Base-by-base conservation (phyloP, 2,113 vertebrate species). In the Percopsis transmontana region DNA sequence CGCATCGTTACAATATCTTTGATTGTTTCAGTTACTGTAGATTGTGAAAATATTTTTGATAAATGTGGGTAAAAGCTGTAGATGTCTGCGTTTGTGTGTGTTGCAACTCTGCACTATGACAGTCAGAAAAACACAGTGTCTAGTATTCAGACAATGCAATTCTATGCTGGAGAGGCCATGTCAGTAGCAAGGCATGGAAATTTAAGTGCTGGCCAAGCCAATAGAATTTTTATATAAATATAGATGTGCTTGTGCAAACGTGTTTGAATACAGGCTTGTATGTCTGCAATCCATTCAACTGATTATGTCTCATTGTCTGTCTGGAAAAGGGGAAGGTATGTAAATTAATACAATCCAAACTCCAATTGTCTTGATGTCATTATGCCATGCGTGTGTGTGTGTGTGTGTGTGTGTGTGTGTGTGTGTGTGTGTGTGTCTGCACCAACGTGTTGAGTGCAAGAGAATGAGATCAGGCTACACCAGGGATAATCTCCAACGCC, bases 401-500 rank as follows among this genome's bases (percentile, higher is more conserved):
- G 47, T 13, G 58, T 51, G 45, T 59, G 44, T 38, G 66, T 51
- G 55, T 50, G 27, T 48, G 74, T 72, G 56, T 78, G 67, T 68
- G 76, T 75, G 79, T 68, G 64, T 84, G 69, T 20, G 52, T 57
- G 52, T 44, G 44, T 55, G 52, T 66, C 50, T 66, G 33, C 66
- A 61, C 78, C 55, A 51, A 53, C 60, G 39, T 8, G 15, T 19
- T 86, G 77, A 80, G 76, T 83, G 65, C 74, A 80, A 85, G 83
- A 88, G 88, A 91, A 88, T 85, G 79, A 86, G 90, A 90, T 92
- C 84, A 81, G 63, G 83, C 91, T 92, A 86, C 88, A 39, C 74
- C 70, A 18, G 62, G 84, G 87, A 86, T 93, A 91, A 93, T 92
- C 91, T 90, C 79, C 68, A 87, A 92, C 89, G 82, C 87, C 55